phyloP scores from a whole-genome alignment of 2,113 vertebrate species.

The Calidris pugnax region DNA sequence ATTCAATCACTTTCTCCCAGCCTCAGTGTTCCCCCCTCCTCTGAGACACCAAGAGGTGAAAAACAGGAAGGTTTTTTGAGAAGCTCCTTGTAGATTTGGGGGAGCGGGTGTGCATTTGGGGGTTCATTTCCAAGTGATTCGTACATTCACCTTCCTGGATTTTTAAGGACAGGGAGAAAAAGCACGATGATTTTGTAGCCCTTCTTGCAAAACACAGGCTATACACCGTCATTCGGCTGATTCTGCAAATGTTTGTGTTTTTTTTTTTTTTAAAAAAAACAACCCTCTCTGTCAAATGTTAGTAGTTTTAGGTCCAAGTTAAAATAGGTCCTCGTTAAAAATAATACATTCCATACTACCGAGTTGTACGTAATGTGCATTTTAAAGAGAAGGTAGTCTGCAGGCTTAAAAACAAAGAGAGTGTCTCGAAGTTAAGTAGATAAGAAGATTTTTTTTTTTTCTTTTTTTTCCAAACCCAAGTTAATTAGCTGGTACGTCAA shows the following conservation, averaged over 20 bases:
- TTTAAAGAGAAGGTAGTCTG: conserved; percentile 70
- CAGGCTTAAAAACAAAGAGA: conserved; percentile 70
- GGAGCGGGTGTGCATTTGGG: neutral
- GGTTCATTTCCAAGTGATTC: neutral
- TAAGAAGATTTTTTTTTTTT: conserved; percentile 59
- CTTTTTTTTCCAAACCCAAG: conserved; percentile 35
- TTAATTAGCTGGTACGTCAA: conserved; percentile 66
- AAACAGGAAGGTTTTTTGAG: conserved; percentile 17
- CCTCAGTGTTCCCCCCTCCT: conserved; percentile 26
- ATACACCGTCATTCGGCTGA: conserved; percentile 60
- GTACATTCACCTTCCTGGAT: neutral
- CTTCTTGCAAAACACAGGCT: conserved; percentile 26
- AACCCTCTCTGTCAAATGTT: conserved; percentile 48
- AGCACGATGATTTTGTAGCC: neutral
- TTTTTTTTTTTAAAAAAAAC: neutral
- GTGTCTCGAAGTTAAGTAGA: conserved; percentile 64
- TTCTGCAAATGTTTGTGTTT: conserved; percentile 1
- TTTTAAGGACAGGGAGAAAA: neutral
- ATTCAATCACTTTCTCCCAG: conserved; percentile 62
- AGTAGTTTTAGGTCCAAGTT: conserved; percentile 54
- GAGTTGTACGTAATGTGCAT: conserved; percentile 44
- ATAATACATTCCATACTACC: conserved; percentile 52
- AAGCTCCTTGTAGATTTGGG: neutral
- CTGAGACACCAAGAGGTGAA: conserved; percentile 33
- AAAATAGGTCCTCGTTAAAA: conserved; percentile 69